Conservation (phyloP, 2,113 vertebrate genomes). For the Elephas maximus region DNA sequence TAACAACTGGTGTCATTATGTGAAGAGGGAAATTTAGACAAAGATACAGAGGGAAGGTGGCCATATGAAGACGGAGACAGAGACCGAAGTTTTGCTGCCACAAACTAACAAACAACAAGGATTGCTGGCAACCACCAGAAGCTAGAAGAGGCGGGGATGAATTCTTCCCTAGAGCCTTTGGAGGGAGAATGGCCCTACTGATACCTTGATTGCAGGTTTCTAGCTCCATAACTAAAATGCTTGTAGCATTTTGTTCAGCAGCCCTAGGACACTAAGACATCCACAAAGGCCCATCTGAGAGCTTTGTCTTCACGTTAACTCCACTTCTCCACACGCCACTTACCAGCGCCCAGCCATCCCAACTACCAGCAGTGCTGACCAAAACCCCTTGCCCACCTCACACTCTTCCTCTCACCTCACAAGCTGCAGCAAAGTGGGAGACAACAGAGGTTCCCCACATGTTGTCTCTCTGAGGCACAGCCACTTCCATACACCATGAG, state of each 20-base stretch:
- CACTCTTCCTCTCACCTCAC: background rate
- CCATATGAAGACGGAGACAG: background rate
- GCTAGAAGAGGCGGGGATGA: background rate
- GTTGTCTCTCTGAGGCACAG: background rate
- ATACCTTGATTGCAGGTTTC: background rate
- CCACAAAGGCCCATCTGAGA: background rate
- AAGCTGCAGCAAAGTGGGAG: background rate
- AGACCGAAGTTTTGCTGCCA: background rate
- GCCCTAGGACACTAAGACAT: background rate
- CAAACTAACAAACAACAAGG: background rate
- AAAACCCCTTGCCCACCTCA: background rate
- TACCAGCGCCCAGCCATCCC: background rate
- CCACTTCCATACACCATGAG: background rate
- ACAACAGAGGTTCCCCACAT: background rate
- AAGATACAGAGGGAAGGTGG: background rate
- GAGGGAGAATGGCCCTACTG: background rate
- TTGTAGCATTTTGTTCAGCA: background rate
- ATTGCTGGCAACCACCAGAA: background rate
- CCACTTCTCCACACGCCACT: background rate
- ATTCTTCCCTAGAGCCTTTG: background rate
- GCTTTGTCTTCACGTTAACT: background rate
- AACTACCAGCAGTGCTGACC: background rate
- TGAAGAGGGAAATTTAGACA: background rate
- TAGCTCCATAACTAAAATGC: background rate
- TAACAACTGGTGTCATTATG: background rate